These are phyloP conservation scores for Pocillopora verrucosa DNA, from an alignment of 64 coral and sea anemone species.

Conservation along the genomic window DNA sequence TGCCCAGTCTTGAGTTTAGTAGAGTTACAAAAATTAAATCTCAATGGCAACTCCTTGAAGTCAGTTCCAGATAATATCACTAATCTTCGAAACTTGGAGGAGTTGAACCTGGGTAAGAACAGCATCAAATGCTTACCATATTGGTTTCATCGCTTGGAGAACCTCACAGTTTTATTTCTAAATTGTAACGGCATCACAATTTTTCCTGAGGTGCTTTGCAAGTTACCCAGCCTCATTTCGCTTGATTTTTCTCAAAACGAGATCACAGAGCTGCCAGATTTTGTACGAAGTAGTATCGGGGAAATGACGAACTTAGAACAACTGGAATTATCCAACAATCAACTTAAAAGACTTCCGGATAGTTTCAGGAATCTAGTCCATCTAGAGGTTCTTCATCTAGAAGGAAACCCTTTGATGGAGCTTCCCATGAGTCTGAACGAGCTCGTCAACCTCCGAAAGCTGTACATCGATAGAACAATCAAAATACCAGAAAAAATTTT, in stretches of 20 bases:
- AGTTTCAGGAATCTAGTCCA: slow-evolving; percentile 32
- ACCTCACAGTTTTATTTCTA: slow-evolving; percentile 52
- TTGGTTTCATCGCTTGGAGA: slow-evolving; percentile 62
- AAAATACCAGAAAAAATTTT: slow-evolving; percentile 60
- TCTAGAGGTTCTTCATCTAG: slow-evolving; percentile 56
- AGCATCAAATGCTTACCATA: slow-evolving; percentile 62
- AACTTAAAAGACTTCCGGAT: slow-evolving; percentile 45
- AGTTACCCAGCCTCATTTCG: slow-evolving; percentile 45
- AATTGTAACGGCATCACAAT: slow-evolving; percentile 43
- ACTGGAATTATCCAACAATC: slow-evolving; percentile 73
- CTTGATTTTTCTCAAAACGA: slow-evolving; percentile 75
- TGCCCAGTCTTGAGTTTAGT: slow-evolving; percentile 46
- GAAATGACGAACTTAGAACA: slow-evolving; percentile 58
- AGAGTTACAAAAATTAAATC: slow-evolving; percentile 52
- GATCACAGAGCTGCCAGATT: slow-evolving; percentile 54
- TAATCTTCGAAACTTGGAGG: slow-evolving; percentile 51
- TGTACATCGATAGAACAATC: slow-evolving; percentile 72
- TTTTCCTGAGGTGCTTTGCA: slow-evolving; percentile 77
- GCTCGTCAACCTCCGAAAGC: slow-evolving; percentile 53
- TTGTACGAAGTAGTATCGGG: slow-evolving; percentile 51
- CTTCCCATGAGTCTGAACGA: slow-evolving; percentile 58
- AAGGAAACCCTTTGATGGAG: slow-evolving; percentile 56
- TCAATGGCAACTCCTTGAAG: slow-evolving; percentile 48
- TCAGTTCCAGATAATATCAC: slow-evolving; percentile 55
- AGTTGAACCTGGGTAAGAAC: slow-evolving; percentile 76